Evolutionary conservation across 1,140 invertebrate species (phyloP), one percentile per base, ranked within the genome.

Genomic region (Oedothorax gibbosus): DNA sequence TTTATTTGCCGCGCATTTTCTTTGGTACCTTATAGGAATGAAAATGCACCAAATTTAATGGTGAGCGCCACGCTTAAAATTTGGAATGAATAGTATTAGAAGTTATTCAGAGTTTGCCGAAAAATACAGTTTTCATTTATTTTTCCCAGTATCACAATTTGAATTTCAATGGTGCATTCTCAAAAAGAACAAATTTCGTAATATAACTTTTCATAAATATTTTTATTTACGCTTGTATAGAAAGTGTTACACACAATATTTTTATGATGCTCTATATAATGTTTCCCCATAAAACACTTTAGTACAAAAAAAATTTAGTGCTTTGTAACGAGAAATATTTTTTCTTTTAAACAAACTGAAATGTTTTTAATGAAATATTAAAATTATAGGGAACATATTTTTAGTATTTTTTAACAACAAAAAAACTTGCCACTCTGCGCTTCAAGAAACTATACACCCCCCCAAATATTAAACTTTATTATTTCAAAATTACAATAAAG

Each of bases 1-100:
- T 60, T 60, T n/a, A 12, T n/a, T 60, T 60, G n/a, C 57, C 57
- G 4, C 2, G 15, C 12, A 18, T 49, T 53, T 71, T 53, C 69
- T 18, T n/a, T 18, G 50, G 69, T 71, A 53, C 69, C 50, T 51
- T 53, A 71, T 71, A 53, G 50, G 69, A 71, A 71, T 54, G 69
- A 54, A 51, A 71, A 53, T 71, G 50, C 69, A 54, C 69, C 69
- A 18, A 9, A 57, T 75, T 75, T 75, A 75, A 75, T 75, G 57
- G 20, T 1, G 54, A 75, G 57, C 56, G 49, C 20, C 72, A 7
- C 53, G 72, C 72, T 75, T 75, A 56, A 75, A 60, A 49, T 75
- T 60, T 75, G 8, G 54, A 71, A 71, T 71, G 69, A n/a, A 71
- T 71, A 50, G 50, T 71, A 54, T 71, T 18, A 51, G 20, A 71